Base-by-base conservation (phyloP, 2,797 vertebrate genomes). In the Poecile montanus region DNA sequence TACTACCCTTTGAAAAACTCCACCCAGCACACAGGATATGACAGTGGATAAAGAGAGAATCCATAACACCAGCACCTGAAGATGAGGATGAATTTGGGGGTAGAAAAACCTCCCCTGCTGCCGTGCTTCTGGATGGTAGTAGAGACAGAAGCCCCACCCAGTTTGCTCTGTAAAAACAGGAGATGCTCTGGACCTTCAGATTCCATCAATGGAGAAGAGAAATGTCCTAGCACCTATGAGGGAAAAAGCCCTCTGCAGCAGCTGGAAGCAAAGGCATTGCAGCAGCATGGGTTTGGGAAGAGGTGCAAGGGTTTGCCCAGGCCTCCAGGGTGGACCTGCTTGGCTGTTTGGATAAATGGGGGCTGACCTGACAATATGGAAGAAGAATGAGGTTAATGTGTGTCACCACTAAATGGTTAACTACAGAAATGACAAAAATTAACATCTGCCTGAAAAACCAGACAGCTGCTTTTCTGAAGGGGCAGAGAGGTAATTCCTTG, bases 371-470 rank as follows among this genome's bases (percentile, higher is more conserved):
- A n/a, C 13, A 47, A 75, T 32, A 62, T 14, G 62, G 57, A 88
- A 63, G 47, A 74, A 91, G 70, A 84, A 94, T 16, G 38, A 93
- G 60, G 82, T 88, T 88, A 95, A 92, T 47, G 29, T 66, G 36
- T 70, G 40, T 60, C 65, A 88, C 32, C 23, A 38, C 19, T 85
- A 61, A 91, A 72, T 4, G 8, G 45, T 77, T 83, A 89, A 68
- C 44, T 80, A 58, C 0, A 0, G 56, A 85, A 94, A 79, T 12
- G 3, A 40, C 32, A 87, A 65, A 89, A 89, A 73, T 18, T 7
- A 66, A 90, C 67, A 66, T 58, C 51, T 26, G 25, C 27, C 81
- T 72, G 47, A 51, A 74, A 65, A 62, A 78, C 81, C 32, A 89
- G 70, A 72, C 75, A 38, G 40, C 3, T 71, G 44, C 32, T 85